phyloP scores from a whole-genome alignment of 1,140 invertebrate species.

The Drosophila nasuta region DNA sequence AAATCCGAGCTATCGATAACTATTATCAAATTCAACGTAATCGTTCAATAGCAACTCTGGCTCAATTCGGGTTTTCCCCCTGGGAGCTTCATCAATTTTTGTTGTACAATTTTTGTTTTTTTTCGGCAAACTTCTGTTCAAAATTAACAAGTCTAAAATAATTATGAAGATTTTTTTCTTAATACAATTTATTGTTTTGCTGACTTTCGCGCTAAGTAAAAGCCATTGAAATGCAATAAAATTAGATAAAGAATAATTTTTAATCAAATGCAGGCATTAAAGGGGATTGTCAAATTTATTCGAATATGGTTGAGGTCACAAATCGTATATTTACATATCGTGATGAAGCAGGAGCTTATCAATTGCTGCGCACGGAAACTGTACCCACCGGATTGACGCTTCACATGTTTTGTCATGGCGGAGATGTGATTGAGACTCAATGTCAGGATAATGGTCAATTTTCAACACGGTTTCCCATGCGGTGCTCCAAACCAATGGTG shows the following conservation, averaged over 20 bases:
- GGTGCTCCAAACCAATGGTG: constrained; percentile 49
- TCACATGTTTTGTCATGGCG: constrained; percentile 40
- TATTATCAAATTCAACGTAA: neutral
- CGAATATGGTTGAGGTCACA: constrained; percentile 43
- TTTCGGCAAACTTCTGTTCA: neutral
- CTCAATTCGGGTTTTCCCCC: neutral
- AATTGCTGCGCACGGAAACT: constrained; percentile 51
- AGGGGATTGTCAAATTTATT: constrained; percentile 33
- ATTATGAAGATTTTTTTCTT: constrained; percentile 19
- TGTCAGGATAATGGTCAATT: constrained; percentile 53
- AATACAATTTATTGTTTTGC: neutral
- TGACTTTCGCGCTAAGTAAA: neutral
- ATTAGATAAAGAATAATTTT: neutral
- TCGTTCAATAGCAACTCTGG: neutral
- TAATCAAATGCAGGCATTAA: constrained; percentile 4
- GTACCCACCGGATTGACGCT: constrained; percentile 53
- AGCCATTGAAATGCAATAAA: neutral
- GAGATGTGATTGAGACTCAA: constrained; percentile 37
- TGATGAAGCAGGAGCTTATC: constrained; percentile 39
- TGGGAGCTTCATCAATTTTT: no score
- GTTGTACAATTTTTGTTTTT: neutral
- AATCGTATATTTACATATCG: constrained; percentile 62
- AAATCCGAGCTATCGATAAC: neutral
- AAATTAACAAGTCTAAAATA: neutral
- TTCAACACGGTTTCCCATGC: constrained; percentile 37